These are phyloP conservation scores for Ellobius talpinus DNA, from an alignment of 2,113 vertebrate genomes.

Conservation along the genomic window DNA sequence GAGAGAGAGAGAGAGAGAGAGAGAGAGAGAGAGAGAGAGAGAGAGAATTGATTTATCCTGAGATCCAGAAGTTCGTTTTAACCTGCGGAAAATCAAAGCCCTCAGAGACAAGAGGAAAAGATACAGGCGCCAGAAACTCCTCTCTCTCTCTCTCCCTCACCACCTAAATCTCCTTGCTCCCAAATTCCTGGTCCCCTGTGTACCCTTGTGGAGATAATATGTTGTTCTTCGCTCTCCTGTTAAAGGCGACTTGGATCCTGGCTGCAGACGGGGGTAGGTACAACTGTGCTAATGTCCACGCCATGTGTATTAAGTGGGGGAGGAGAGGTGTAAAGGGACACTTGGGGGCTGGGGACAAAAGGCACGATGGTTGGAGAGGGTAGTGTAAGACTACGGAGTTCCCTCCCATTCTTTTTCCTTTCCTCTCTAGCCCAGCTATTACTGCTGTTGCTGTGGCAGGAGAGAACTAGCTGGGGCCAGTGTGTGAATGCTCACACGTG, in stretches of 20 bases:
- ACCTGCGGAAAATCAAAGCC: conserved; percentile 23
- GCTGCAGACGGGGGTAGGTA: conserved; percentile 77
- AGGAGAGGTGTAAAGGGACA: background rate
- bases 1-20: background rate
- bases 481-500: background rate
- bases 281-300: background rate
- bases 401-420: background rate
- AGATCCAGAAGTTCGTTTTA: background rate
- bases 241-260: conserved; percentile 72
- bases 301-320: background rate
- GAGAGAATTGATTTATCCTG: background rate
- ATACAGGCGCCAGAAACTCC: background rate
- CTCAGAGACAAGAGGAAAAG: conserved; percentile 37
- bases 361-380: background rate
- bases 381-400: background rate
- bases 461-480: background rate
- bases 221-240: conserved; percentile 68
- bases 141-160: background rate
- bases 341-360: background rate
- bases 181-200: conserved; percentile 25
- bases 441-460: background rate
- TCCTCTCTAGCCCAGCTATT: background rate
- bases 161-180: background rate
- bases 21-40: too few species aligned
- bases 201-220: conserved; percentile 47